A percentile compares a stretch with the other conserved stretches of the same genome.
phyloP scores from a whole-genome alignment of 2,888 invertebrate species.

The Parochlus steinenii region DNA sequence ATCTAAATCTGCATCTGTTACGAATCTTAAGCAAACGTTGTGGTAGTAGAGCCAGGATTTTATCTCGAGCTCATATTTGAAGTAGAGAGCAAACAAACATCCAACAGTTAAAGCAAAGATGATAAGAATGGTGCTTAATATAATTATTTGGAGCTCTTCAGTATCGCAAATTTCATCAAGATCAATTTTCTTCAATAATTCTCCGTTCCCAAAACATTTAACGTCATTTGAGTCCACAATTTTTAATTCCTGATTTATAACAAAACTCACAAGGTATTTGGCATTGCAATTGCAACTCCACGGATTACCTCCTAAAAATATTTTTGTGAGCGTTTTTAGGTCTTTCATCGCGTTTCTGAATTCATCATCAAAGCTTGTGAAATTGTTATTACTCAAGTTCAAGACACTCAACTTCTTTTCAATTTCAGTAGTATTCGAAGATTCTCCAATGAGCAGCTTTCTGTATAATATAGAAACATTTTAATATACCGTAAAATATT shows the following conservation, averaged over 20 bases:
- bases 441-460: too few species aligned
- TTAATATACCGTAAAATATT: too few species aligned
- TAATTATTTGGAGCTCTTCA: slow-evolving; percentile 19
- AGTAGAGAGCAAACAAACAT: neutral
- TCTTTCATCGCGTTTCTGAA: too few species aligned
- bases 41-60: slow-evolving; percentile 42
- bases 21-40: slow-evolving; percentile 35
- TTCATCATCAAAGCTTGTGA: too few species aligned
- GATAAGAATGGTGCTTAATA: slow-evolving; percentile 27
- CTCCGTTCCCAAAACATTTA: slow-evolving; percentile 19
- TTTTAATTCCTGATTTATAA: slow-evolving; percentile 29
- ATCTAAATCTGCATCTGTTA: slow-evolving; percentile 43
- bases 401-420: slow-evolving; percentile 24
- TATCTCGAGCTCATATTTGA: slow-evolving; percentile 30
- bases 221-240: slow-evolving; percentile 23
- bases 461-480: too few species aligned
- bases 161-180: too few species aligned
- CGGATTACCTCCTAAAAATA: slow-evolving; percentile 45
- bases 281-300: slow-evolving; percentile 51
- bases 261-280: slow-evolving; percentile 37
- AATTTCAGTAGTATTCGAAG: too few species aligned
- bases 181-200: too few species aligned
- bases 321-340: slow-evolving; percentile 29
- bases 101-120: too few species aligned
- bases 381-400: too few species aligned